Base-by-base conservation (phyloP, 2,797 vertebrate species). In the Danio choprae region DNA sequence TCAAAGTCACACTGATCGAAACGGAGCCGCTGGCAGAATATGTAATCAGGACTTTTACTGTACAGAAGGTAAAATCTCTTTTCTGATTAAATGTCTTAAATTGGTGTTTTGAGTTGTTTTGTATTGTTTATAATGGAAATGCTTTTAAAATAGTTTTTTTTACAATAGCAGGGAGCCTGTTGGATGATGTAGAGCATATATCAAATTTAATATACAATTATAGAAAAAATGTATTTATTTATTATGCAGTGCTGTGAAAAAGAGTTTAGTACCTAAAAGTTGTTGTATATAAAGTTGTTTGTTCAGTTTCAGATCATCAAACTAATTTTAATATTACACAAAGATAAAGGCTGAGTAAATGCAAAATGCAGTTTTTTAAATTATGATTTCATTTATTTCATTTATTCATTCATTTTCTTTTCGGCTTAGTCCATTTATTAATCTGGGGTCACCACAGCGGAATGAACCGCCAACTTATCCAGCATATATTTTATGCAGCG, bases 1-100 rank as follows among this genome's bases (percentile, higher is more conserved):
- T 99, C 90, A 99, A 98, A 91, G 97, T 99, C 85, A 96, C 97
- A 0, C 92, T 99, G 90, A 97, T 98, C 73, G 97, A 99, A 88
- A 98, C 97, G 12, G 97, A 99, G 78, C 97, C 96, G 0, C 81
- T 99, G 88, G 97, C 97, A 2, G 97, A 99, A 84, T 98, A 98
- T 2, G 95, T 99, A 90, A 98, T 99, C 75, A 92, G 97, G 5
- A 99, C 97, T 0, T 99, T 99, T 90, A 98, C 96, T 0, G 96
- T 98, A 9, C 97, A 99, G 75, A 99, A 98, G 96, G 97, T 99
- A 94, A 94, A 91, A 43, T 11, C 50, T 29, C 59, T 18, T 62
- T 29, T 40, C 48, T 43, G 15, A 29, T 41, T 1, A 76, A 64
- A 74, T 36, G 10, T 74, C 15, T 43, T 55, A 4, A 18, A 41